Evolutionary conservation across 2,797 vertebrate species (phyloP), one percentile per base, ranked within the genome.

Genomic region (Macropodus opercularis): DNA sequence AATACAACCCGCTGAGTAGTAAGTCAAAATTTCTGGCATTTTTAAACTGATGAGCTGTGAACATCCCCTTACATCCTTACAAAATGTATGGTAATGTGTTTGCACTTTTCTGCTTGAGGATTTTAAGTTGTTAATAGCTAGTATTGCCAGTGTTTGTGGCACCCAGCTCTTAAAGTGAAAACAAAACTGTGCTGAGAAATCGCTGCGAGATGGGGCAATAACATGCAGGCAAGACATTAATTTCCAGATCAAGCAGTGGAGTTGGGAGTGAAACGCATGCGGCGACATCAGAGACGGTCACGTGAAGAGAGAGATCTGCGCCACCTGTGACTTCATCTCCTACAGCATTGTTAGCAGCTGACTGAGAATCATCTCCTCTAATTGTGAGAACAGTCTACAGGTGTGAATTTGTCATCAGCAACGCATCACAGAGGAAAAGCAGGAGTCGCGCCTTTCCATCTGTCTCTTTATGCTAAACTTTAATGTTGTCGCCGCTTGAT

Each of bases 231-330:
- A 4, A 3, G 32, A 49, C 14, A 63, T n/a, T 22, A 49, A 52
- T 17, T 64, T n/a, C 53, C 64, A 64, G 65, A 54, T 18, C 15
- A 23, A 26, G 23, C 41, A 49, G 24, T 42, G 21, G 43, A 38
- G 17, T 18, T 55, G 29, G n/a, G 14, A 59, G 24, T 31, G 17
- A 58, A 54, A 60, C 27, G 36, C 6, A 1, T 60, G 18, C 7
- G 4, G 9, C 31, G 19, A 51, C 49, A 63, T 78, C 27, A 63
- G 26, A 66, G 51, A 63, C 22, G 52, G 27, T 29, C 35, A 56
- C 18, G 19, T 24, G 32, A 35, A 52, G 11, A 43, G 47, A 42
- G 52, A 51, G 27, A 54, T 62, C 15, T 27, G 38, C 34, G 49
- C 23, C 36, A 29, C n/a, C 15, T 1, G 8, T 41, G 35, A 58